These are phyloP conservation scores for Pseudochirops corinnae DNA, from an alignment of 2,797 vertebrate genomes.

Conservation along the genomic window DNA sequence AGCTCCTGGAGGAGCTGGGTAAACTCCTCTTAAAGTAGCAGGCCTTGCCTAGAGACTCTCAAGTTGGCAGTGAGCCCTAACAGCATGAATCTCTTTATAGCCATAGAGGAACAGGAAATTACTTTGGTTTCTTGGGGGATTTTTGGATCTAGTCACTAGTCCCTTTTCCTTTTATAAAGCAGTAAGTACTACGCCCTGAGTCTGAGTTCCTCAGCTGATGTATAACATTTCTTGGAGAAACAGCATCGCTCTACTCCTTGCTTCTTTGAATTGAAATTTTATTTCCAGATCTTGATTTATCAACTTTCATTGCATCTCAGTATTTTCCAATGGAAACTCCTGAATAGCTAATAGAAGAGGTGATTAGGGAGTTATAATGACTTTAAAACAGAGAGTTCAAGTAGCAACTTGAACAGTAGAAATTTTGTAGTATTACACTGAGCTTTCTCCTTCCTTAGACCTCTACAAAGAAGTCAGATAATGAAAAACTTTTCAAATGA, in stretches of 20 bases:
- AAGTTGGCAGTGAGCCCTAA: not conserved
- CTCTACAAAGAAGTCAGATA: not conserved
- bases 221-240: not conserved
- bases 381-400: not conserved
- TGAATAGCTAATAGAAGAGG: not conserved
- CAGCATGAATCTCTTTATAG: not conserved
- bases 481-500: not conserved
- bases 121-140: constrained; percentile 19
- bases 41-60: not conserved
- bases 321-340: not conserved
- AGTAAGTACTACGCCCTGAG: not conserved
- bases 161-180: not conserved
- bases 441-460: not conserved
- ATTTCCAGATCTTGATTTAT: not conserved
- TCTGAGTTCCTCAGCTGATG: not conserved
- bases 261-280: not conserved
- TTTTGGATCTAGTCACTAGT: not conserved
- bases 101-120: not conserved
- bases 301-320: not conserved
- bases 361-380: not conserved
- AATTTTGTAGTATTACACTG: not conserved
- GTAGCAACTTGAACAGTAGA: not conserved
- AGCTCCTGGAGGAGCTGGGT: not conserved
- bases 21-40: not conserved
- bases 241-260: not conserved